A percentile compares a stretch with the other conserved stretches of the same genome.
Evolutionary conservation across 2,113 vertebrate genomes (phyloP).

Genomic region (Agapornis roseicollis): DNA sequence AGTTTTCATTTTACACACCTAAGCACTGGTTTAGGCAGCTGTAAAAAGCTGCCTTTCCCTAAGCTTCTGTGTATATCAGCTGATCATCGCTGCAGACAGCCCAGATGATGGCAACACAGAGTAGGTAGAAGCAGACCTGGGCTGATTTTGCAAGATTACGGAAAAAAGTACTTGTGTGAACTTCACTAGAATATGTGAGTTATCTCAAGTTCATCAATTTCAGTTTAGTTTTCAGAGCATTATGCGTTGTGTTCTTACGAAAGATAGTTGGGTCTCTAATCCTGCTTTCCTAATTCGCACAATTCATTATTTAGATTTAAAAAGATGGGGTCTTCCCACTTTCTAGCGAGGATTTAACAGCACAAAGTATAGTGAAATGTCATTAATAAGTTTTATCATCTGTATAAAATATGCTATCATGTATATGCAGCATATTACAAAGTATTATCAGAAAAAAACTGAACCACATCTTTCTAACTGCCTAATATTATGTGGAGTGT

Average conservation of each 20-base stretch:
- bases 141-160: neutral
- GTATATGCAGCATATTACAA: neutral
- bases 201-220: neutral
- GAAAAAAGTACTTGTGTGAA: neutral
- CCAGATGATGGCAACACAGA: slow-evolving; percentile 35
- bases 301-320: neutral
- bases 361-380: neutral
- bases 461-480: neutral
- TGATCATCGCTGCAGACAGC: neutral
- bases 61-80: neutral
- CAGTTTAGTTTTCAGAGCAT: slow-evolving; percentile 20
- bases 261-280: neutral
- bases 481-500: neutral
- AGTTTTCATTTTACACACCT: slow-evolving; percentile 5
- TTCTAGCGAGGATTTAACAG: neutral
- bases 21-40: neutral
- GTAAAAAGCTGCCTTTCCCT: neutral
- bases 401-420: neutral
- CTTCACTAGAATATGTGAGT: neutral
- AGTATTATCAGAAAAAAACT: neutral
- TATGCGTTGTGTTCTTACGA: neutral
- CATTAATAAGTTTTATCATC: neutral
- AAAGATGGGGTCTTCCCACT: neutral
- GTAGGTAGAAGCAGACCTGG: neutral
- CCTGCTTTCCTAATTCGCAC: neutral